Evolutionary conservation across 2,113 vertebrate species (phyloP).

Genomic region (Plecturocebus donacophilus): DNA sequence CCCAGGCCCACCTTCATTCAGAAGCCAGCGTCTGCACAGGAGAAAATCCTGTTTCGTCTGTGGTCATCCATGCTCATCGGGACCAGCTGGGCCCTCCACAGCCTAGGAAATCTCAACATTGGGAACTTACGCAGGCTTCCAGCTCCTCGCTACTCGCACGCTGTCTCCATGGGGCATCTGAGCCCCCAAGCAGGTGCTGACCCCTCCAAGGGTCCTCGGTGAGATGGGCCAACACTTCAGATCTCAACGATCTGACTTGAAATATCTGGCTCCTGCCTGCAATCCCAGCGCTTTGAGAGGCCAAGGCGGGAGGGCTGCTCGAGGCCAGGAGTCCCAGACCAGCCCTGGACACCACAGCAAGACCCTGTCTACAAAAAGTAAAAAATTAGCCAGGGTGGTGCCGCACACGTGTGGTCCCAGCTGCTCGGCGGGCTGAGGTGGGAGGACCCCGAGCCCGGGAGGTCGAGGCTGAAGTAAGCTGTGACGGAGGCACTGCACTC

Average conservation of each 20-base stretch:
- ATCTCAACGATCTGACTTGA: not conserved
- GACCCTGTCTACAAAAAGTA: no score
- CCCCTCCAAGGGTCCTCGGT: not conserved
- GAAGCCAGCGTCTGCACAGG: not conserved
- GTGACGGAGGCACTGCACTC: no score
- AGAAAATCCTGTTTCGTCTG: not conserved
- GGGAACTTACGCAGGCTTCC: not conserved
- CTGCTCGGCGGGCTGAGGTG: no score
- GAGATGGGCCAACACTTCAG: not conserved
- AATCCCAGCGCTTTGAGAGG: no score
- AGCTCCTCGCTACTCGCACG: not conserved
- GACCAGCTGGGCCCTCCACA: not conserved
- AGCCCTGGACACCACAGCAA: no score
- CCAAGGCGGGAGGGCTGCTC: accelerated
- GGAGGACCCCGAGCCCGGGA: no score
- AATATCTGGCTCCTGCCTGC: not conserved
- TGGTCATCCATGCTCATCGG: not conserved
- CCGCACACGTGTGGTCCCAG: no score
- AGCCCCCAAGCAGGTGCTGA: accelerated
- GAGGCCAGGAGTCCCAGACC: no score
- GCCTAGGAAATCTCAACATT: not conserved
- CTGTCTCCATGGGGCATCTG: no score
- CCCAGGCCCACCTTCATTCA: accelerated
- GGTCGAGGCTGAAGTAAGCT: no score
- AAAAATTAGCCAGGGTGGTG: no score